phyloP scores from a whole-genome alignment of 2,888 invertebrate species.

The Caenorhabditis parvicauda region DNA sequence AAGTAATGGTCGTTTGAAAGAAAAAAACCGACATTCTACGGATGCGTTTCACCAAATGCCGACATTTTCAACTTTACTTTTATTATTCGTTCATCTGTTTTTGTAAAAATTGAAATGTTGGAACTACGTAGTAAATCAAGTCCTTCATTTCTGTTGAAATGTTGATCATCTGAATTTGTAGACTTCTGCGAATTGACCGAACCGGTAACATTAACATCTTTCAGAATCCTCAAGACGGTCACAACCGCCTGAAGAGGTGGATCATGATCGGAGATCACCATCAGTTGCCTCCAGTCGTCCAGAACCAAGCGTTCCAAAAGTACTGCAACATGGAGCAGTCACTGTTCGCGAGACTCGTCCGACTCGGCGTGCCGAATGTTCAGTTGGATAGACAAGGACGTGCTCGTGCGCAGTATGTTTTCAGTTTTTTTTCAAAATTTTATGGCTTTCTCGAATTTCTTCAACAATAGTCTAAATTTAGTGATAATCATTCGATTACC shows the following conservation, averaged over 20 bases:
- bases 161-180: no score
- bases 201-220: neutral
- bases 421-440: conserved; percentile 4
- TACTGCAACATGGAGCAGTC: conserved; percentile 99
- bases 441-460: neutral
- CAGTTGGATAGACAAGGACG: conserved; percentile 96
- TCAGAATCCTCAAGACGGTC: conserved; percentile 88
- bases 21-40: no score
- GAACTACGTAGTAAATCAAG: no score
- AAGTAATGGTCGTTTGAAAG: no score
- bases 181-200: no score
- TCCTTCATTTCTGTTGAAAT: no score
- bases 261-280: conserved; percentile 99
- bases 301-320: conserved; percentile 99
- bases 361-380: conserved; percentile 92
- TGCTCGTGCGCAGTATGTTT: conserved; percentile 75
- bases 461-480: conserved; percentile 2
- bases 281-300: conserved; percentile 96
- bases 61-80: no score
- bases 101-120: neutral
- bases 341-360: conserved; percentile 89
- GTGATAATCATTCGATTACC: neutral
- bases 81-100: neutral
- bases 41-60: no score
- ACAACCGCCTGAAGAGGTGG: conserved; percentile 93